Evolutionary conservation across 1,140 invertebrate genomes (phyloP).

Genomic region (Phocides pigmalion): DNA sequence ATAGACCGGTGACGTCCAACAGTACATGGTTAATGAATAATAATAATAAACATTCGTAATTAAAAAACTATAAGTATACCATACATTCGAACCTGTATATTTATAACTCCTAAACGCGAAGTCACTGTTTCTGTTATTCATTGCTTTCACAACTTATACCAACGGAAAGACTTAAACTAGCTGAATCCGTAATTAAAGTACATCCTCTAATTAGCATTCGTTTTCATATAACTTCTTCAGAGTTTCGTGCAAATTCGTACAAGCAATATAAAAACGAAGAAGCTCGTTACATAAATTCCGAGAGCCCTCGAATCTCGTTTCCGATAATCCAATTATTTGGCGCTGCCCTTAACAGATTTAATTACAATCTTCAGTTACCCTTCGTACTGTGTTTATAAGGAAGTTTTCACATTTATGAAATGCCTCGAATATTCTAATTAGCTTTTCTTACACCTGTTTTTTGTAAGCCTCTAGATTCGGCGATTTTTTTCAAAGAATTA

Average conservation of each 20-base stretch:
- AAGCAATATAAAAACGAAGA: constrained; percentile 26
- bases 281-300: constrained; percentile 37
- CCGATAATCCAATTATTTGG: constrained; percentile 40
- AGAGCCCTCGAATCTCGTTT: constrained; percentile 30
- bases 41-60: too few relatives aligned
- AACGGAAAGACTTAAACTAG: not conserved
- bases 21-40: too few relatives aligned
- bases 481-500: not conserved
- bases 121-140: too few relatives aligned
- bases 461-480: not conserved
- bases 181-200: not conserved
- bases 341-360: constrained; percentile 27
- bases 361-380: constrained; percentile 24
- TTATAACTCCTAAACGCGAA: too few relatives aligned
- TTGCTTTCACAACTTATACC: not conserved
- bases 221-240: constrained; percentile 1
- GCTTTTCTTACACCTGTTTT: not conserved
- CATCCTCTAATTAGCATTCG: constrained; percentile 4
- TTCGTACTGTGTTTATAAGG: constrained; percentile 12
- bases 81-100: too few relatives aligned
- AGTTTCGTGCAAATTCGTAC: constrained; percentile 4
- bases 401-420: not conserved
- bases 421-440: constrained; percentile 2
- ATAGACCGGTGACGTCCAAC: too few relatives aligned
- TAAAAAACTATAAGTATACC: too few relatives aligned